Percentiles rank a stretch among this genome's conserved stretches.
These are phyloP conservation scores for Pachyuromys duprasi DNA, from an alignment of 2,797 vertebrate species.

Conservation along the genomic window DNA sequence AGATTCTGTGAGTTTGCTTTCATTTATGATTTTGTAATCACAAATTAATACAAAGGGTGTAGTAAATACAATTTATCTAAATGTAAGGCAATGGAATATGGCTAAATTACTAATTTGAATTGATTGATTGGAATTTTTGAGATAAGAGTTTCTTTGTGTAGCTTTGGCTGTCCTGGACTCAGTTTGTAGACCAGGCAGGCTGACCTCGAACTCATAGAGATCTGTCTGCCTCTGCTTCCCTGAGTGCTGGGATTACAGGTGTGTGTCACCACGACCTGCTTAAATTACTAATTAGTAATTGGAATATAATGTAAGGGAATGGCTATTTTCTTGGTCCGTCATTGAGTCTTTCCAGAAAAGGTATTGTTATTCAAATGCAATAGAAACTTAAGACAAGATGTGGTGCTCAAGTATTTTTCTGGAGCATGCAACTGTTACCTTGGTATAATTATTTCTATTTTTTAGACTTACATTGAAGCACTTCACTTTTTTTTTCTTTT, in stretches of 20 bases:
- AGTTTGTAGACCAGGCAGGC: too few relatives aligned
- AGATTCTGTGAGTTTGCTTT: slow-evolving; percentile 28
- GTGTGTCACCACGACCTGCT: too few relatives aligned
- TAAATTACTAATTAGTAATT: slow-evolving; percentile 48
- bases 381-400: slow-evolving; percentile 40
- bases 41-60: neutral
- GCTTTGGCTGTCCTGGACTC: too few relatives aligned
- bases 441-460: neutral
- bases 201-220: too few relatives aligned
- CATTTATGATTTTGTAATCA: slow-evolving; percentile 24
- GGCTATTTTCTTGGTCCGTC: slow-evolving; percentile 11
- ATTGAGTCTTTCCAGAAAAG: slow-evolving; percentile 44
- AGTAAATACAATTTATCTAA: slow-evolving; percentile 31
- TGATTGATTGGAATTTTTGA: too few relatives aligned
- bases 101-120: slow-evolving; percentile 37
- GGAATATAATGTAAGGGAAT: slow-evolving; percentile 26
- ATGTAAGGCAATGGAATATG: slow-evolving; percentile 3
- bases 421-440: neutral
- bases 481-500: neutral
- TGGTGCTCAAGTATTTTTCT: slow-evolving; percentile 17
- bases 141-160: too few relatives aligned
- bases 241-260: too few relatives aligned
- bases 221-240: too few relatives aligned
- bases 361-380: slow-evolving; percentile 10
- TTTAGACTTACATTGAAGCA: neutral